These are phyloP conservation scores for Actinia equina DNA, from an alignment of 64 coral and sea anemone genomes.

Conservation along the genomic window DNA sequence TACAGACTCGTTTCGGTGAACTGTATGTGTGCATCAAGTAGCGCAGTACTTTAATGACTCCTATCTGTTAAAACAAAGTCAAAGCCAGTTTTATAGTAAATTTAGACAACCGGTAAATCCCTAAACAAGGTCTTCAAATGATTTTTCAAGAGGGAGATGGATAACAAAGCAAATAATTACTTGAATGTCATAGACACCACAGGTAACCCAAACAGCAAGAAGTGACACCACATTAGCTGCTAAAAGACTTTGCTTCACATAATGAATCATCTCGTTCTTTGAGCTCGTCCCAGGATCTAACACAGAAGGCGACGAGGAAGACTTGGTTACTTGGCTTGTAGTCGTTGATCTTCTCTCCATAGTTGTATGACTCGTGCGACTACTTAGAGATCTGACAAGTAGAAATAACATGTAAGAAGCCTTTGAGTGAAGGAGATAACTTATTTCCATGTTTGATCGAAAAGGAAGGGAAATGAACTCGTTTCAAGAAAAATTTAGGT, in stretches of 20 bases:
- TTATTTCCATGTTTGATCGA: too few species aligned
- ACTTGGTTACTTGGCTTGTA: background rate
- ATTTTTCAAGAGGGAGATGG: too few species aligned
- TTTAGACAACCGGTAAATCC: background rate
- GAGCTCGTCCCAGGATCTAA: background rate
- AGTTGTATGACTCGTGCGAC: background rate
- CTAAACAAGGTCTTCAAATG: too few species aligned
- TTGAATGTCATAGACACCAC: conserved; percentile 78
- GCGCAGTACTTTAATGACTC: conserved; percentile 52
- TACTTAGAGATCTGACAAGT: background rate
- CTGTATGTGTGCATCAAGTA: conserved; percentile 36
- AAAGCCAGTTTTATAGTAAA: background rate
- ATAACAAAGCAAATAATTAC: conserved; percentile 1
- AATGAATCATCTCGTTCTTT: conserved; percentile 43
- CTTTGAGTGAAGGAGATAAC: too few species aligned
- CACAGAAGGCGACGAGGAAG: background rate
- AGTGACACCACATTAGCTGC: conserved; percentile 43
- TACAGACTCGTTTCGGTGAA: background rate
- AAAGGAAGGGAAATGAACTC: too few species aligned
- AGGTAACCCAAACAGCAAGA: conserved; percentile 83
- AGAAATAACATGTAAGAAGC: background rate
- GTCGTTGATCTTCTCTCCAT: background rate
- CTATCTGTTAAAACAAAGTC: conserved; percentile 7
- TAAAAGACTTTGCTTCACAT: conserved; percentile 61
- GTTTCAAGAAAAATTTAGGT: too few species aligned